Conservation (phyloP, 2,888 invertebrate species). For the Lordiphosa andalusiaca region DNA sequence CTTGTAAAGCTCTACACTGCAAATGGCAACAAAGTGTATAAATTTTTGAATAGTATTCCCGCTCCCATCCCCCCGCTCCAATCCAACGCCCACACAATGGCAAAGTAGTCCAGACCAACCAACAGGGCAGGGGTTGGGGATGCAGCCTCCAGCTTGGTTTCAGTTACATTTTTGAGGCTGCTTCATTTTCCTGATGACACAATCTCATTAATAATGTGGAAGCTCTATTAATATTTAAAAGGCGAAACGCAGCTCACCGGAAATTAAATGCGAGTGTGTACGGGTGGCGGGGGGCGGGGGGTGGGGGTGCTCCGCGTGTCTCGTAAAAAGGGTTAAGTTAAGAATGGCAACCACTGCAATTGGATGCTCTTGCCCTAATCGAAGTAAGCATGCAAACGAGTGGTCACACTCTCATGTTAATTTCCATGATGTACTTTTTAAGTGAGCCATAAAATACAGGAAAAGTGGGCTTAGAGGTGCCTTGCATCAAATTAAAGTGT, state of each 20-base stretch:
- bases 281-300: neutral
- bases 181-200: slow-evolving; percentile 70
- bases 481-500: slow-evolving; percentile 67
- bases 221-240: slow-evolving; percentile 66
- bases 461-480: slow-evolving; percentile 28
- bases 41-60: slow-evolving; percentile 54
- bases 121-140: neutral
- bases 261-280: slow-evolving; percentile 59
- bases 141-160: slow-evolving; percentile 11
- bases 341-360: no score
- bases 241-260: slow-evolving; percentile 46
- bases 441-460: slow-evolving; percentile 59
- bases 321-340: neutral
- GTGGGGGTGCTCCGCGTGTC: neutral
- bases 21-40: slow-evolving; percentile 40
- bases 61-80: neutral
- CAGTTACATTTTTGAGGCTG: slow-evolving; percentile 30
- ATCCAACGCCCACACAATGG: slow-evolving; percentile 15
- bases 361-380: no score
- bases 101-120: slow-evolving; percentile 28
- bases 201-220: slow-evolving; percentile 64
- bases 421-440: slow-evolving; percentile 66
- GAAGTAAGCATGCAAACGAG: neutral
- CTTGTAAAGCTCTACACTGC: slow-evolving; percentile 13
- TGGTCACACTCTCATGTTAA: slow-evolving; percentile 42